phyloP scores from a whole-genome alignment of 2,797 vertebrate genomes.

The Pangasius sanitwongsei region DNA sequence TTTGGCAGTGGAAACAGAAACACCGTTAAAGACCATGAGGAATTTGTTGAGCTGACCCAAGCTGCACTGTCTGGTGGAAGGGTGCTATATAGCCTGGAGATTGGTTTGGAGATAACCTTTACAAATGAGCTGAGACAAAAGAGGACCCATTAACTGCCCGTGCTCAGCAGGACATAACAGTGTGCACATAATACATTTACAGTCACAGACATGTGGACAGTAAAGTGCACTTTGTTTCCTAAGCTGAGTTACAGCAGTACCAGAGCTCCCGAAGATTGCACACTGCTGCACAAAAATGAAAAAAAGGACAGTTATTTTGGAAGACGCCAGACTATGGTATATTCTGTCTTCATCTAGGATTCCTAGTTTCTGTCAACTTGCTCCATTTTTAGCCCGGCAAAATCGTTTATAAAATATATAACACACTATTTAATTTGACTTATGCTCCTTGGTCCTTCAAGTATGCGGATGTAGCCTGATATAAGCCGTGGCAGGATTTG shows the following conservation, averaged over 20 bases:
- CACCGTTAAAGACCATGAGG: background rate
- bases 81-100: background rate
- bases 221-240: background rate
- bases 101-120: background rate
- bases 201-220: background rate
- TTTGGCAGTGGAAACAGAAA: background rate
- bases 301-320: background rate
- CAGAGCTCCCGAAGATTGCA: background rate
- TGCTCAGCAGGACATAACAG: background rate
- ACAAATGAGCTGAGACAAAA: background rate
- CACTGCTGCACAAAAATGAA: background rate
- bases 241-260: background rate
- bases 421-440: conserved; percentile 4
- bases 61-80: background rate
- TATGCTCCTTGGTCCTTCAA: background rate
- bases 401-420: conserved; percentile 16
- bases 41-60: background rate
- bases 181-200: background rate
- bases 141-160: background rate
- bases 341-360: background rate
- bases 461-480: background rate
- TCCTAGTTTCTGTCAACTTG: background rate
- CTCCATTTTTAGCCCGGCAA: background rate
- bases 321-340: background rate
- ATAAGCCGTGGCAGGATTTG: background rate